phyloP scores from a whole-genome alignment of 2,113 vertebrate genomes.

The Siphamia tubifer region DNA sequence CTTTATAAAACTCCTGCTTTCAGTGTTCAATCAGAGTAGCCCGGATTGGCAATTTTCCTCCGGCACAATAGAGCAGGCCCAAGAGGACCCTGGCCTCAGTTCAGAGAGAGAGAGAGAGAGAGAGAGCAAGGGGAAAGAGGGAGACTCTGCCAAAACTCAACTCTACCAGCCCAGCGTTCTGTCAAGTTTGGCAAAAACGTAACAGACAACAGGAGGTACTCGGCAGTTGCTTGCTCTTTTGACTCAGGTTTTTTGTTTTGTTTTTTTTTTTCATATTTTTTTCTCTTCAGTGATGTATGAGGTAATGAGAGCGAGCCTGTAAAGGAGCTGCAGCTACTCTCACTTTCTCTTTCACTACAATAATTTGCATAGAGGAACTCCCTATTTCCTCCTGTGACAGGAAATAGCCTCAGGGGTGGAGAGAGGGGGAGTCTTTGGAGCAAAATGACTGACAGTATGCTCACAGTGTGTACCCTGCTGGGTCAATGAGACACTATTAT shows the following conservation, averaged over 20 bases:
- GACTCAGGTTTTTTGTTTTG: too few relatives aligned
- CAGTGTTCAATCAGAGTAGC: conserved; percentile 75
- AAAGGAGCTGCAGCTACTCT: conserved; percentile 1
- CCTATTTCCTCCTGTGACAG: conserved; percentile 22
- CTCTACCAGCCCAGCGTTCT: conserved; percentile 24
- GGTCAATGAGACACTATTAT: conserved; percentile 1
- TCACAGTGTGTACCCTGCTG: not conserved
- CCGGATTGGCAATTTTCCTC: conserved; percentile 77
- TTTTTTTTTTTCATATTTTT: not conserved
- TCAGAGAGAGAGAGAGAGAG: conserved; percentile 35
- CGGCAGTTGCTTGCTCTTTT: conserved; percentile 46
- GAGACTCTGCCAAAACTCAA: conserved; percentile 18
- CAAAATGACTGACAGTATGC: conserved; percentile 27
- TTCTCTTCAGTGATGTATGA: conserved; percentile 19
- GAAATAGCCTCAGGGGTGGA: conserved; percentile 36
- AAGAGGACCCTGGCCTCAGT: conserved; percentile 63
- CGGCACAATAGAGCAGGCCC: conserved; percentile 68
- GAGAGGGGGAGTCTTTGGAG: not conserved
- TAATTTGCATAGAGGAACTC: conserved; percentile 45
- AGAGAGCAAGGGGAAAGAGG: conserved; percentile 8
- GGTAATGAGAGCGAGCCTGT: conserved; percentile 31
- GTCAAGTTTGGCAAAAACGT: conserved; percentile 51
- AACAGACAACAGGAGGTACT: conserved; percentile 48
- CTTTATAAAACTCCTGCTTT: conserved; percentile 76
- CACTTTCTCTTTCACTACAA: not conserved